A percentile compares a stretch with the other conserved stretches of the same genome.
Evolutionary conservation across 2,113 vertebrate genomes (phyloP).

Genomic region (Cromileptes altivelis): DNA sequence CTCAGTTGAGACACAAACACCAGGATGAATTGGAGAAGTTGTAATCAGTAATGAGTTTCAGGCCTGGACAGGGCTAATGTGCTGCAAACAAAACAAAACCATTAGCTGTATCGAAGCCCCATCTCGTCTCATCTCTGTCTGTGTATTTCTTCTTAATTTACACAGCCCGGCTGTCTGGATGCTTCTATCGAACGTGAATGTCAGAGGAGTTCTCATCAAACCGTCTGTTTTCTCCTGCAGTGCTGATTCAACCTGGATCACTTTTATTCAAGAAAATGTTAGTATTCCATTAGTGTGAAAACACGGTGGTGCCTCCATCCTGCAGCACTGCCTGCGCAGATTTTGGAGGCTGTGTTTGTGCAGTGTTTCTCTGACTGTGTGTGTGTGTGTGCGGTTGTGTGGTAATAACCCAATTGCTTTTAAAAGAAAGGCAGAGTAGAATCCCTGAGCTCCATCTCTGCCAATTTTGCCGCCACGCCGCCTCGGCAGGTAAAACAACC

Average conservation of each 20-base stretch:
- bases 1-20: constrained; percentile 46
- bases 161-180: not conserved
- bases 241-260: not conserved
- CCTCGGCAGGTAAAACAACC: not conserved
- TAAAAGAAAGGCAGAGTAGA: not conserved
- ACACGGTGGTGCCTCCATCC: not conserved
- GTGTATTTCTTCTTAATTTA: constrained; percentile 12
- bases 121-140: constrained; percentile 19
- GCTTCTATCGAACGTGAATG: not conserved
- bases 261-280: not conserved
- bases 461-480: not conserved
- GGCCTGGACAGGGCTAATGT: constrained; percentile 36
- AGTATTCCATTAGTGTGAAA: not conserved
- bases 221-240: not conserved
- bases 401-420: not conserved
- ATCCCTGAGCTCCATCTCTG: not conserved
- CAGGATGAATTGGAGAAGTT: constrained; percentile 31
- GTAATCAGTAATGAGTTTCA: constrained; percentile 42
- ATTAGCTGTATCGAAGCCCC: constrained; percentile 29
- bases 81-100: constrained; percentile 50
- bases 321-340: not conserved
- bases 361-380: not conserved
- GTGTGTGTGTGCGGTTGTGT: not conserved
- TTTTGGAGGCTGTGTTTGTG: not conserved
- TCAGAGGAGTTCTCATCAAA: not conserved